Base-by-base conservation (phyloP, 2,113 vertebrate genomes). In the Malurus alboscapulatus region DNA sequence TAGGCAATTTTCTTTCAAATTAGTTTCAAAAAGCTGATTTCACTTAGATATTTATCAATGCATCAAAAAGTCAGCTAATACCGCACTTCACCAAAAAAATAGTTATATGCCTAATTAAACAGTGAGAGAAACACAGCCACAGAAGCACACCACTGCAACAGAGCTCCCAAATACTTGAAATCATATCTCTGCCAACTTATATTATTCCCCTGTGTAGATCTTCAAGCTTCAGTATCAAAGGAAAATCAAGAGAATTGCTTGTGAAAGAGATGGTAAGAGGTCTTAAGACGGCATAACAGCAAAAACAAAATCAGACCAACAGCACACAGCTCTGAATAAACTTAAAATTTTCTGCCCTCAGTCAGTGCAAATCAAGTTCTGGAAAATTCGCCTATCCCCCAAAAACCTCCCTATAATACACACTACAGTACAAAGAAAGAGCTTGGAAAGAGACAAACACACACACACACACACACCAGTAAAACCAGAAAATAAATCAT, bases 101-200 rank as follows among this genome's bases (percentile, higher is more conserved):
- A 82, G 68, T 57, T 71, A 48, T 24, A 50, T 17, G 6, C 8
- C 36, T 63, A 82, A 82, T 36, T 53, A n/a, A 75, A 20, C 4
- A 72, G 17, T 3, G 3, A 78, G 15, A 82, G 9, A 87, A 94
- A 48, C 11, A 67, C 0, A 27, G 40, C n/a, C 30, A n/a, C 13
- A 50, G 5, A 67, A 68, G 14, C 14, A 62, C 3, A 27, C 1
- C 30, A 57, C 47, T 62, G 7, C 11, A 79, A 63, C 15, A 71
- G 14, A 75, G 30, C 21, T 81, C 40, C 14, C 34, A 18, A 48
- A 51, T 18, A 42, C 26, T 3, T 48, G 32, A 21, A 82, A 58
- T 26, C 0, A 0, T 20, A 14, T 29, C 30, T 63, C 47, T 14
- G 3, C 4, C 24, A 29, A 10, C 57, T 58, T n/a, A 59, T 47